phyloP scores from a whole-genome alignment of 2,797 vertebrate genomes.

The Rhinoraja longicauda region DNA sequence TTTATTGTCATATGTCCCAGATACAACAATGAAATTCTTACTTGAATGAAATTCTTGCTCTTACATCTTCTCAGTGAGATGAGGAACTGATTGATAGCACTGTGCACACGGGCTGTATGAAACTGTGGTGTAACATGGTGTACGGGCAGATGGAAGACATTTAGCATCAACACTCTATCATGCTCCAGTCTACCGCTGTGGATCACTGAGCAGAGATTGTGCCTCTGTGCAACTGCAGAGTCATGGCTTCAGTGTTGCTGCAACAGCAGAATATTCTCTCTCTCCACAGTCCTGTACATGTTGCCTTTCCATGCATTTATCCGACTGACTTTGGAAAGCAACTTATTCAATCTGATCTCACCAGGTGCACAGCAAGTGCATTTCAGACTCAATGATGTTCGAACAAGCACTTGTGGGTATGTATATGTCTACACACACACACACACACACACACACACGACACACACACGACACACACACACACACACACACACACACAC shows the following conservation, averaged over 20 bases:
- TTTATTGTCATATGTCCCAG: no score
- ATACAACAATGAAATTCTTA: no score
- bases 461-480: no score
- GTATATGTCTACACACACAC: not conserved
- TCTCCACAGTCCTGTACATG: no score
- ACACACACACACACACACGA: not conserved
- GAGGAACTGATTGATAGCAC: not conserved
- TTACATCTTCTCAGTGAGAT: no score
- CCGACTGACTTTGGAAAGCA: no score
- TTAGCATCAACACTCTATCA: not conserved
- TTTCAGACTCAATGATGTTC: no score
- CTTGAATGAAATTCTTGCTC: no score
- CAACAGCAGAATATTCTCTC: not conserved
- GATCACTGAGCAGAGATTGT: not conserved
- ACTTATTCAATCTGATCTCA: no score
- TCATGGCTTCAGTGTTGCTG: not conserved
- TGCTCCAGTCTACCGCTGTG: not conserved
- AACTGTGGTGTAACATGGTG: not conserved
- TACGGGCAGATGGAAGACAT: not conserved
- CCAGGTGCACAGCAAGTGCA: no score
- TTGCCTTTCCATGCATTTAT: no score
- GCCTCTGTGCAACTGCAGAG: not conserved
- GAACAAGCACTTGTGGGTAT: no score
- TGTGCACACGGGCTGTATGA: not conserved
- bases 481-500: not conserved